Evolutionary conservation across 2,888 invertebrate genomes (phyloP), one percentile per base, ranked within the genome.

Genomic region (Brachypterus glaber): DNA sequence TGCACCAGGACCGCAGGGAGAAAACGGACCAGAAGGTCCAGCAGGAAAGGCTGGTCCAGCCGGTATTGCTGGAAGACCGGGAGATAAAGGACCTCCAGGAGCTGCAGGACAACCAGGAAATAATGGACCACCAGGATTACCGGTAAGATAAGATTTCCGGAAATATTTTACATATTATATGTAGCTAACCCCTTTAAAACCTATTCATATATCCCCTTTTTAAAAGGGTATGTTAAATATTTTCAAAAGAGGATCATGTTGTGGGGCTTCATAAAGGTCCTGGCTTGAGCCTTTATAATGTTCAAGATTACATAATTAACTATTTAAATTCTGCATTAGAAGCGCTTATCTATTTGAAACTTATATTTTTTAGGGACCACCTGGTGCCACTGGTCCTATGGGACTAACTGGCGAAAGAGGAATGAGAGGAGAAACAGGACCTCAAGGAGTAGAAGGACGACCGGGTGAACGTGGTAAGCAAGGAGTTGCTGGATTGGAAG

Each of bases 391-490:
- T 17, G 85, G 88, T 7, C 73, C 79, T 8, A 63, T 75, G 3
- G 87, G 87, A 2, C 62, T 72, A 2, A 64, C 79, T 24, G 87
- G 87, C 9, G 82, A 84, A 64, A 66, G 82, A 45, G 85, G 85
- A 2, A 65, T 72, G 1, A 68, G 78, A 46, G 85, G 85, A 2
- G 84, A 86, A 64, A 66, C 70, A 2, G 88, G 87, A 1, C 77
- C 79, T 3, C 77, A 77, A 44, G 87, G 87, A 13, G 73, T 76
- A 1, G 83, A 85, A 54, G 89, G 89, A 0, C 77, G 75, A 8
- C 73, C 74, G 61, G 91, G 91, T 5, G 73, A 74, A 31, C 65
- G 84, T 45, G 92, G 92, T 24, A 84, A 84, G 62, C 69, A 79
- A 34, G 90, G 87, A 2, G 74, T 78, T 3, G 70, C 78, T 16